Conservation (phyloP, 23 tunicate genomes). For the Aplidium turbinatum region DNA sequence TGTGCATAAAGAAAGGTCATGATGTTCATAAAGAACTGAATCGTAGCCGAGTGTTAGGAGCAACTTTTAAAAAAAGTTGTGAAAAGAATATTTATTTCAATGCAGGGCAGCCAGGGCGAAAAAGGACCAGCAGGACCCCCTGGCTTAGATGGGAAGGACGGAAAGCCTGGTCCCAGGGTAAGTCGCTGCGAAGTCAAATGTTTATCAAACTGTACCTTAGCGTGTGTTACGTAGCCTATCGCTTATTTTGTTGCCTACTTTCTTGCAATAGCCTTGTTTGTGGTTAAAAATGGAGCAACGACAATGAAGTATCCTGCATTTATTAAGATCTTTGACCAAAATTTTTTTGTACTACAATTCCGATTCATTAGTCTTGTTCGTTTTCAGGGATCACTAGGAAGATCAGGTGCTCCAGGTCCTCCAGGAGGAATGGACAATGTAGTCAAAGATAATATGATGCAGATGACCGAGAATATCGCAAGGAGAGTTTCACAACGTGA, state of each 20-base stretch:
- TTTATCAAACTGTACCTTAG: too few species aligned
- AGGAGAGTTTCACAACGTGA: constrained; percentile 31
- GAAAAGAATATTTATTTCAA: too few species aligned
- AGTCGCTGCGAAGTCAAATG: not conserved
- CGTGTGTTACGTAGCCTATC: too few species aligned
- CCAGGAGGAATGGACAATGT: constrained; percentile 10
- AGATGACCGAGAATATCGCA: constrained; percentile 29
- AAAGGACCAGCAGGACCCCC: constrained; percentile 29
- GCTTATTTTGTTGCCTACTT: too few species aligned
- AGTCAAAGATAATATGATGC: constrained; percentile 17
- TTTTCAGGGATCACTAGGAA: constrained; percentile 33
- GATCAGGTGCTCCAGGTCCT: constrained; percentile 32
- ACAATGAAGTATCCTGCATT: not conserved
- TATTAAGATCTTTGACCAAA: not conserved
- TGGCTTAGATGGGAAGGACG: constrained; percentile 10
- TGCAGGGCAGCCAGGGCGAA: constrained; percentile 1
- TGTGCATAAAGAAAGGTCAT: too few species aligned
- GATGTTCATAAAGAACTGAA: too few species aligned
- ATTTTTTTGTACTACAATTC: not conserved
- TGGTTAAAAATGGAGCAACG: not conserved
- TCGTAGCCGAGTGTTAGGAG: too few species aligned
- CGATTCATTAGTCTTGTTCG: too few species aligned
- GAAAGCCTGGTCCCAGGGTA: constrained; percentile 26
- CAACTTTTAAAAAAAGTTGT: too few species aligned
- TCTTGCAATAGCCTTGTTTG: too few species aligned